Evolutionary conservation across 2,113 vertebrate genomes (phyloP).

Genomic region (Brachypodius melanocephalos): DNA sequence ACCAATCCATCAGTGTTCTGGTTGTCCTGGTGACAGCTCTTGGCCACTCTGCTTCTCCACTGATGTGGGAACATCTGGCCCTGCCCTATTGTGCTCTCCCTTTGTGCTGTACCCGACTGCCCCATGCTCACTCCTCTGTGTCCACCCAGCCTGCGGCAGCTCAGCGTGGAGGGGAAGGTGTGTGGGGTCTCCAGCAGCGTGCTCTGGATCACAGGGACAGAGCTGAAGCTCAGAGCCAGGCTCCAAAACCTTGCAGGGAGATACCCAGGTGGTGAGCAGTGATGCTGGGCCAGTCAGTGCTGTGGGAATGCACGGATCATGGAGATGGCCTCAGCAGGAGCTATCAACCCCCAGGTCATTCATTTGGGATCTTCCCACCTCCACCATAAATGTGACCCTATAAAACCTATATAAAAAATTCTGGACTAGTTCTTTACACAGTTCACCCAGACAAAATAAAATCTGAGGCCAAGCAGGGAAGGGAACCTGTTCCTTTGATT

Average conservation of each 20-base stretch:
- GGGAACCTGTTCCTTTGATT: neutral
- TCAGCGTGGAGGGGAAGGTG: neutral
- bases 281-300: fast-evolving
- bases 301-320: fast-evolving
- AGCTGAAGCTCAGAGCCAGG: fast-evolving
- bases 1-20: fast-evolving
- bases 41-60: neutral
- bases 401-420: neutral
- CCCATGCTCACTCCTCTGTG: fast-evolving
- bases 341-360: neutral
- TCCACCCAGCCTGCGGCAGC: neutral
- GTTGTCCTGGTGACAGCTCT: neutral
- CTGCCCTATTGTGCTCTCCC: neutral
- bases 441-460: neutral
- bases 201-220: neutral
- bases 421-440: neutral
- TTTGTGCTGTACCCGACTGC: fast-evolving
- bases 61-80: neutral
- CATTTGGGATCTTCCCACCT: neutral
- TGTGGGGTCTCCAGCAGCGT: fast-evolving
- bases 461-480: neutral
- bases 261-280: fast-evolving
- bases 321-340: neutral
- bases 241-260: fast-evolving
- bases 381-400: neutral